These are phyloP conservation scores for Arion vulgaris DNA, from an alignment of 1,140 invertebrate species.

Conservation along the genomic window DNA sequence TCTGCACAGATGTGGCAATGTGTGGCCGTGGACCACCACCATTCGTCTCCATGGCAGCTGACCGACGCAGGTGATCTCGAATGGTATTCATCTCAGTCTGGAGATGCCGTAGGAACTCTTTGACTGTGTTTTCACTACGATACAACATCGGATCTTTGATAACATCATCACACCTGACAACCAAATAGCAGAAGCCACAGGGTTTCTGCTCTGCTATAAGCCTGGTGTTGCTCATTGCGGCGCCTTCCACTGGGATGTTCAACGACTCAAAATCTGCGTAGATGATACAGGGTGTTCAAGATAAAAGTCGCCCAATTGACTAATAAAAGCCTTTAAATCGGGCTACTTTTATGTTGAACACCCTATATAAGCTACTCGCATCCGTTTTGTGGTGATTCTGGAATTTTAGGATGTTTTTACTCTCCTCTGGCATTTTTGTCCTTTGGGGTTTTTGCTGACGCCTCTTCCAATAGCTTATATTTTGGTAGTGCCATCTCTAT, in stretches of 20 bases:
- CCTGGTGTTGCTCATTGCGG: not conserved
- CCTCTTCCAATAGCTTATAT: too few species aligned
- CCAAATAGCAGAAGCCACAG: not conserved
- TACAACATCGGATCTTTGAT: not conserved
- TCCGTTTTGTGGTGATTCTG: not conserved
- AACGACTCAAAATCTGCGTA: not conserved
- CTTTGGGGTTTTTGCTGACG: too few species aligned
- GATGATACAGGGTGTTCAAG: not conserved
- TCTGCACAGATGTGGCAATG: not conserved
- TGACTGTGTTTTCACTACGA: not conserved
- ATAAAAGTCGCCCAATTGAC: too few species aligned
- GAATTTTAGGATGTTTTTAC: not conserved
- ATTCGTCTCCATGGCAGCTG: not conserved
- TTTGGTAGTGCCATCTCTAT: too few species aligned
- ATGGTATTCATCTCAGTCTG: not conserved
- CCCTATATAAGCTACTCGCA: too few species aligned
- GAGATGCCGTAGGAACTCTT: not conserved
- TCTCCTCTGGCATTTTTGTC: too few species aligned
- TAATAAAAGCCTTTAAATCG: too few species aligned
- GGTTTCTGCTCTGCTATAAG: not conserved
- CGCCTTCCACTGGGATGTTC: not conserved
- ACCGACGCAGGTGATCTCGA: too few species aligned
- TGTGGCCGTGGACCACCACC: not conserved
- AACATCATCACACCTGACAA: not conserved
- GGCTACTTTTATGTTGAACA: too few species aligned